These are phyloP conservation scores for Sinhomidia bicolor DNA, from an alignment of 2,888 invertebrate genomes.

Conservation along the genomic window DNA sequence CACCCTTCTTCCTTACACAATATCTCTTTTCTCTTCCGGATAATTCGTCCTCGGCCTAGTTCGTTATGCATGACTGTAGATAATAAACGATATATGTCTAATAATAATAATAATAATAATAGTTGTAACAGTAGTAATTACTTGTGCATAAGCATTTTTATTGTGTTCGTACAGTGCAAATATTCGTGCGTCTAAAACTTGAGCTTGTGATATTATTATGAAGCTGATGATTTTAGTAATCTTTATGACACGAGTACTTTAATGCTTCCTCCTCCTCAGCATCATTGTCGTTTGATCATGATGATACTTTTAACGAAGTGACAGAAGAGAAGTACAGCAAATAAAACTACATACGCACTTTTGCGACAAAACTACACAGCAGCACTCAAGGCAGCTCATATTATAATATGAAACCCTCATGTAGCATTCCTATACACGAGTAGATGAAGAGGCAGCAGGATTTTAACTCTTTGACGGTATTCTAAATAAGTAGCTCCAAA, in stretches of 20 bases:
- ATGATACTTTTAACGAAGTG: not conserved
- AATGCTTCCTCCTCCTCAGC: not conserved
- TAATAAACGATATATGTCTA: not conserved
- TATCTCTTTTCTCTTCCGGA: constrained; percentile 47
- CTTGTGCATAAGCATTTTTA: not conserved
- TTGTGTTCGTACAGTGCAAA: not conserved
- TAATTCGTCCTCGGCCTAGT: constrained; percentile 61
- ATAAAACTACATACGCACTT: too few species aligned
- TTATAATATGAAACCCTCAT: too few species aligned
- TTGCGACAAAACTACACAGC: too few species aligned
- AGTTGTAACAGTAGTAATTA: too few species aligned
- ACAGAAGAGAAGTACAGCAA: not conserved
- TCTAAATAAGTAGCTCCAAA: too few species aligned
- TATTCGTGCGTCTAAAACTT: too few species aligned
- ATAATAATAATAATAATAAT: not conserved
- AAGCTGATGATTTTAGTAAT: not conserved
- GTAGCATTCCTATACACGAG: too few species aligned
- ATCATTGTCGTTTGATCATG: not conserved
- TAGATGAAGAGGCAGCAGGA: too few species aligned
- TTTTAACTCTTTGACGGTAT: too few species aligned
- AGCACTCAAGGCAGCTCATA: too few species aligned
- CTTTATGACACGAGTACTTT: not conserved
- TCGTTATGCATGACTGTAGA: constrained; percentile 1
- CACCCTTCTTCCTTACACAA: constrained; percentile 1
- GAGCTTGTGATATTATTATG: not conserved